Base-by-base conservation (phyloP, 2,797 vertebrate genomes). In the Catamblyrhynchus diadema region DNA sequence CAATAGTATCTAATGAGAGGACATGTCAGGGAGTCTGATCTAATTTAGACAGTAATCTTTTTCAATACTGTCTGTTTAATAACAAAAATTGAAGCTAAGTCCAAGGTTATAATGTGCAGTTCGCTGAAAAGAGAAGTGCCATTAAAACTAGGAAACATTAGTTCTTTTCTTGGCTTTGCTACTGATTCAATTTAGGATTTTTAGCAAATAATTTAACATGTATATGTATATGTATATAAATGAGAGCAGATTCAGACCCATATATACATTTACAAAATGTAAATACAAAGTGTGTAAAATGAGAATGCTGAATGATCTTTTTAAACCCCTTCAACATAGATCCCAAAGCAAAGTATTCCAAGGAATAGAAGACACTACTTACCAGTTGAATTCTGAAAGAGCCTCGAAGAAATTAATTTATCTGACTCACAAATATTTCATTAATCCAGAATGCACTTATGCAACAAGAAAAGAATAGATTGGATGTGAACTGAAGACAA, bases 1-100 rank as follows among this genome's bases (percentile, higher is more conserved):
- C 42, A 75, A 45, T 30, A 90, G 18, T 60, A 69, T 69, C 45
- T 91, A 95, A 86, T 62, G 65, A 83, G n/a, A 83, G 54, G 61
- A 86, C n/a, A 42, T 65, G 57, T 65, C 78, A 74, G n/a, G 35
- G 51, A 90, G 78, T 74, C 65, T 94, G 75, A 87, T 88, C 42
- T 75, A 86, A 91, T 91, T 96, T 83, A 79, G 54, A 59, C 69
- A 86, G 23, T 71, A 89, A 85, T 80, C 71, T 82, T 81, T 37
- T 81, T 94, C 79, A 90, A 13, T 39, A 30, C 30, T 61, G 35
- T 78, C 82, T 93, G 89, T 45, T 95, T 94, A 88, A 81, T 70
- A 81, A 59, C 53, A 91, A 82, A 96, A 92, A 67, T 12, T 65
- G 42, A 88, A 89, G 57, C 32, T 71, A 81, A 94, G 22, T 54